Conservation (phyloP, 2,797 vertebrate genomes). For the Rhinatrema bivittatum region DNA sequence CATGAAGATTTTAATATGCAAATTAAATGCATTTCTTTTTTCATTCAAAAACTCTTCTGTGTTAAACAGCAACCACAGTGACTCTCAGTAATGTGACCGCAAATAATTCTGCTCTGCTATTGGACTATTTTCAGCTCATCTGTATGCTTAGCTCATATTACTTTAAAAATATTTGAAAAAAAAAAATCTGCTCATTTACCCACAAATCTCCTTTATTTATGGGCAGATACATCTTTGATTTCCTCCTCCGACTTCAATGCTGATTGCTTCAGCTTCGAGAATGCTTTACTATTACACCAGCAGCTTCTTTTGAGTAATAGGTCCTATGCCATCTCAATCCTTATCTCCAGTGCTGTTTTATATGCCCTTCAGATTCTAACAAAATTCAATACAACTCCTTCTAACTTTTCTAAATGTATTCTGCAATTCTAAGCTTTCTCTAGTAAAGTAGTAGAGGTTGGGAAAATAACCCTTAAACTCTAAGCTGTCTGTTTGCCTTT, state of each 20-base stretch:
- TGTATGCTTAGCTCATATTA: not conserved
- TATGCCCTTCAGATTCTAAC: not conserved
- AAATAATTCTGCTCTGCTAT: not conserved
- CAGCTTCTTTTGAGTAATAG: not conserved
- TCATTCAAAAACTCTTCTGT: too few species aligned
- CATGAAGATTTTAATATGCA: too few species aligned
- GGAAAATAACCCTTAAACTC: not conserved
- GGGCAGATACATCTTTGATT: not conserved
- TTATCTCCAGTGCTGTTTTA: not conserved
- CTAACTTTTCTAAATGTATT: not conserved
- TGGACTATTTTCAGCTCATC: too few species aligned
- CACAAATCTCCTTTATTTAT: not conserved
- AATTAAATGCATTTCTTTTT: too few species aligned
- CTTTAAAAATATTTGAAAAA: not conserved
- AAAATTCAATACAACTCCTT: slow-evolving; percentile 6
- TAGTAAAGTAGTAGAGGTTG: not conserved
- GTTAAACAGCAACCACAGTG: too few species aligned
- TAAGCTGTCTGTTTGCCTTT: not conserved
- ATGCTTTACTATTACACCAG: not conserved
- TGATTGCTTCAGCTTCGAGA: slow-evolving; percentile 1
- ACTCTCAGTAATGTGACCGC: too few species aligned
- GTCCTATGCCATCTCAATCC: not conserved
- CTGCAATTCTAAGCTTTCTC: not conserved
- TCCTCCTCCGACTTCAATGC: not conserved
- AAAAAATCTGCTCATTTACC: not conserved